Conservation (phyloP, 2,797 vertebrate genomes). For the Leptoclinus maculatus region DNA sequence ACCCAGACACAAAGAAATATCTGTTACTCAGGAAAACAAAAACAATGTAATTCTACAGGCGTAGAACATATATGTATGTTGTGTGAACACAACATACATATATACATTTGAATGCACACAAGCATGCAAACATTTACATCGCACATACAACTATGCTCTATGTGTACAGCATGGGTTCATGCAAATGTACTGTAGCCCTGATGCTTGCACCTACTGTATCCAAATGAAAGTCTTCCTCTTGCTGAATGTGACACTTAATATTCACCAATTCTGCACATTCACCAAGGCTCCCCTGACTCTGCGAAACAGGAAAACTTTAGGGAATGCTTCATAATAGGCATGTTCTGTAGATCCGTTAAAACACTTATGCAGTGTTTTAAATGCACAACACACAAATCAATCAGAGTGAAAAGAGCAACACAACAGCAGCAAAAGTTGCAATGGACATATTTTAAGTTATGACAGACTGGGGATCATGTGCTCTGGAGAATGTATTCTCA, state of each 20-base stretch:
- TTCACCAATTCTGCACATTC: slow-evolving; percentile 18
- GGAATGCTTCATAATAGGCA: slow-evolving; percentile 34
- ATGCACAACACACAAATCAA: slow-evolving; percentile 52
- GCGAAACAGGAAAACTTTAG: slow-evolving; percentile 36
- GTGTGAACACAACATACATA: slow-evolving; percentile 17
- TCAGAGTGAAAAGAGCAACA: slow-evolving; percentile 49
- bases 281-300: slow-evolving; percentile 42
- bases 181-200: neutral
- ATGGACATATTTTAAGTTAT: neutral
- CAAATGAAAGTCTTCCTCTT: neutral
- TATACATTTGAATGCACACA: slow-evolving; percentile 15
- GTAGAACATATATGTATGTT: too few relatives aligned
- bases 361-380: slow-evolving; percentile 50
- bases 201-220: neutral
- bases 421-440: slow-evolving; percentile 33
- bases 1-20: slow-evolving; percentile 41
- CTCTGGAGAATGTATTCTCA: neutral
- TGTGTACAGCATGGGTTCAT: neutral
- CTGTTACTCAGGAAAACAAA: slow-evolving; percentile 21
- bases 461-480: neutral
- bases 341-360: slow-evolving; percentile 37
- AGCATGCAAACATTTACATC: neutral
- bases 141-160: neutral
- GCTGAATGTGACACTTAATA: slow-evolving; percentile 27
- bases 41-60: slow-evolving; percentile 17